Evolutionary conservation across 2,888 invertebrate genomes (phyloP).

Genomic region (Meandrusa payeni): DNA sequence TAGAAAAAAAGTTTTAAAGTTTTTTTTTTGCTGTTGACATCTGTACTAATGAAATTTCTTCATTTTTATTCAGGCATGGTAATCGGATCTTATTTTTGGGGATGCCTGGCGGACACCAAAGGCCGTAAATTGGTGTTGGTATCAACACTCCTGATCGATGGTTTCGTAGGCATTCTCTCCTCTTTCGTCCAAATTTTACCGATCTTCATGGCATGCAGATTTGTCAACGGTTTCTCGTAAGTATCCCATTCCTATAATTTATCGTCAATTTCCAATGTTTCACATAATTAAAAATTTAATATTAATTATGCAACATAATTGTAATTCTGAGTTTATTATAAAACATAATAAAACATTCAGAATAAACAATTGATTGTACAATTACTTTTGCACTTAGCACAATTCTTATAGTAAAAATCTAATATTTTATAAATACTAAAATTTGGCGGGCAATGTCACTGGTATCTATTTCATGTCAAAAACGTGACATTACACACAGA

Average conservation of each 20-base stretch:
- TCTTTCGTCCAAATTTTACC: conserved; percentile 87
- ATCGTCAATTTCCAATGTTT: too few relatives aligned
- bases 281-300: too few relatives aligned
- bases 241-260: too few relatives aligned
- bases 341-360: too few relatives aligned
- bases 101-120: conserved; percentile 90
- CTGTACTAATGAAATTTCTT: too few relatives aligned
- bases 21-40: too few relatives aligned
- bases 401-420: too few relatives aligned
- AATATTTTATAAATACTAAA: conserved; percentile 12
- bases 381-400: too few relatives aligned
- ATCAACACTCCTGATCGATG: conserved; percentile 86
- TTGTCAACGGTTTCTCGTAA: conserved; percentile 91
- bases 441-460: conserved; percentile 21
- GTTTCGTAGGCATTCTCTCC: conserved; percentile 85
- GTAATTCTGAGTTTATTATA: too few relatives aligned
- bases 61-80: conserved; percentile 84
- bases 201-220: conserved; percentile 86
- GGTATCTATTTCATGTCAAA: conserved; percentile 16
- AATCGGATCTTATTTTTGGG: conserved; percentile 92
- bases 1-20: too few relatives aligned
- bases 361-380: too few relatives aligned
- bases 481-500: conserved; percentile 17
- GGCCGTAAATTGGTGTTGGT: conserved; percentile 89
- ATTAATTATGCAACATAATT: too few relatives aligned